phyloP scores from a whole-genome alignment of 2,888 invertebrate species.

The Trichopoda pennipes region DNA sequence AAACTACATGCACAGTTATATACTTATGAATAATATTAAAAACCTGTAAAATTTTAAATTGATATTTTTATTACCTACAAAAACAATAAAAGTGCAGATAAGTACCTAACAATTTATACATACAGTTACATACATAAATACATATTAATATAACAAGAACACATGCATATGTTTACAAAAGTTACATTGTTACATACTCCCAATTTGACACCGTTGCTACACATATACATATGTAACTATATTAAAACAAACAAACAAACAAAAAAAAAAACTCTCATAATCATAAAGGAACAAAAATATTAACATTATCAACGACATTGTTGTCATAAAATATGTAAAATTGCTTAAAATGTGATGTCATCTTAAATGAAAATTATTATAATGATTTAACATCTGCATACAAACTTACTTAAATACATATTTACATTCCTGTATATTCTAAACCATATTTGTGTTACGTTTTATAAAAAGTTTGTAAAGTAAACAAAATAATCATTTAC shows the following conservation, averaged over 20 bases:
- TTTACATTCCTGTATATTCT: no score
- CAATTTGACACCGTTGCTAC: no score
- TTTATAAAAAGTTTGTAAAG: constrained; percentile 17
- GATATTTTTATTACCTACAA: constrained; percentile 52
- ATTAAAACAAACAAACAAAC: background rate
- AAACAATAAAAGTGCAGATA: constrained; percentile 29
- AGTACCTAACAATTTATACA: background rate
- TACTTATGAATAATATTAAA: constrained; percentile 35
- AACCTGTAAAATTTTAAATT: constrained; percentile 56
- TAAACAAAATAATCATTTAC: constrained; percentile 34
- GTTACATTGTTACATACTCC: constrained; percentile 3
- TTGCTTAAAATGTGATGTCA: constrained; percentile 54
- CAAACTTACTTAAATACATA: background rate
- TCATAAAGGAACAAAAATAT: constrained; percentile 32
- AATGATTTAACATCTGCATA: constrained; percentile 42
- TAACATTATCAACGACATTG: constrained; percentile 26
- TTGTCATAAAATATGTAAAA: constrained; percentile 56
- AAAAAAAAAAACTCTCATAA: no score
- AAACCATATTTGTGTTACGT: constrained; percentile 4
- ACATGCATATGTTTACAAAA: constrained; percentile 5
- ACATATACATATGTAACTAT: constrained; percentile 4
- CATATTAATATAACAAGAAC: background rate
- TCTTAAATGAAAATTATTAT: constrained; percentile 53
- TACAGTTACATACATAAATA: no score
- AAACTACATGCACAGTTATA: background rate